Evolutionary conservation across 2,797 vertebrate species (phyloP), one percentile per base, ranked within the genome.

Genomic region (Prionace glauca): DNA sequence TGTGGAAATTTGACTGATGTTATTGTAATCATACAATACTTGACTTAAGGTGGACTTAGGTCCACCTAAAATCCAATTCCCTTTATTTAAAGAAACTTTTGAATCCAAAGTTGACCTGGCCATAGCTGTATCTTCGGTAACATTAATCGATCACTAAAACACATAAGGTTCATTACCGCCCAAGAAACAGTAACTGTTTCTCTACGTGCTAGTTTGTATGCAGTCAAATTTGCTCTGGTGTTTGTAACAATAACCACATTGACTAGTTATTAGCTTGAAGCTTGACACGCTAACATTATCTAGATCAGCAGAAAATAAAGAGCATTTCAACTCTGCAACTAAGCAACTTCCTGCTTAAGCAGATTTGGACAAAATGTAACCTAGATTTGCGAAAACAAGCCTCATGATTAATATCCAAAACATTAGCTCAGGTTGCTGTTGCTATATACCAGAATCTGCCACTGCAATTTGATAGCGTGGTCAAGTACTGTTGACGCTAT

Each of bases 331-430:
- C 69, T 45, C 29, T 50, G 67, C 24, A 12, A 10, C 72, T 4
- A 22, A n/a, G 10, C 20, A 92, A 67, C n/a, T 36, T 65, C 90
- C n/a, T 67, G 32, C 69, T 74, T 32, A 32, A n/a, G 24, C 41
- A 72, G 11, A 67, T 67, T 92, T 92, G 62, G 32, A 67, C 32
- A 92, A 62, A 92, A 92, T 92, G 32, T 36, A 74, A 45, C 26
- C 45, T 14, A 94, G 41, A 74, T 74, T 94, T 94, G 14, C 69
- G 74, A 94, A 72, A 56, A 95, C 45, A 95, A 95, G 92, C 24
- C 36, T 29, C 71, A 77, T 4, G 45, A 60, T 77, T 29, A 11
- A 95, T 74, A 74, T 60, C 74, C 50, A 77, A 77, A 77, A 50
- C 45, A 56, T 56, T 11, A 56, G 45, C 29, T 72, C 69, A 94